These are phyloP conservation scores for Drosophila tripunctata DNA, from an alignment of 2,888 invertebrate genomes.

Conservation along the genomic window DNA sequence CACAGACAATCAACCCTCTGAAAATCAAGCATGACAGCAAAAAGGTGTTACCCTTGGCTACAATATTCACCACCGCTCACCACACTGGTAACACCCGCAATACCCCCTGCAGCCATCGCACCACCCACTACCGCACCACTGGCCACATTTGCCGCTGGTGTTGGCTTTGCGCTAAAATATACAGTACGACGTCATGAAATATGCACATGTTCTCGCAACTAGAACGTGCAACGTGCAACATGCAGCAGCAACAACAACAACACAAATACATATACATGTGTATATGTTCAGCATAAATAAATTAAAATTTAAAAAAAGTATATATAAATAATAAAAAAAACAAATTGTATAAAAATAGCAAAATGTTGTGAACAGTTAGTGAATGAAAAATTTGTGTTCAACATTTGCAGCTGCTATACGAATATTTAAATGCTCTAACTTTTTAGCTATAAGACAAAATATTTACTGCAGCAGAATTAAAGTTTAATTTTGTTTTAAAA, in stretches of 20 bases:
- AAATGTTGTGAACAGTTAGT: slow-evolving; percentile 14
- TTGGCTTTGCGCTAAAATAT: slow-evolving; percentile 65
- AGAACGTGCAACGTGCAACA: slow-evolving; percentile 10
- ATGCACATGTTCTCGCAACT: slow-evolving; percentile 64
- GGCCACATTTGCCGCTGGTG: slow-evolving; percentile 11
- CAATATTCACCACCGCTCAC: slow-evolving; percentile 57
- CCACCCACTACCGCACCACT: slow-evolving; percentile 1
- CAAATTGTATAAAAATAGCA: slow-evolving; percentile 21
- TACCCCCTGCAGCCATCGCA: neutral
- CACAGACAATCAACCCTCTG: slow-evolving; percentile 27
- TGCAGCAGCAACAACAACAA: slow-evolving; percentile 4
- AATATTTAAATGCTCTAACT: slow-evolving; percentile 3
- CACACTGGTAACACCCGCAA: neutral
- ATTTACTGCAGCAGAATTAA: too few species aligned
- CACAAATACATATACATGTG: slow-evolving; percentile 46
- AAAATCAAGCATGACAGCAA: slow-evolving; percentile 61
- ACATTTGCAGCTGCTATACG: neutral
- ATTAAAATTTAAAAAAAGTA: slow-evolving; percentile 61
- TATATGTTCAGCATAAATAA: slow-evolving; percentile 52
- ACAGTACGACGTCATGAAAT: slow-evolving; percentile 70
- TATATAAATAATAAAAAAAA: too few species aligned
- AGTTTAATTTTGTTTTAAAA: too few species aligned
- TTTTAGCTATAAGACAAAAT: neutral
- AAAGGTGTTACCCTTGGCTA: slow-evolving; percentile 72
- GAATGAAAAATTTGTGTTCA: slow-evolving; percentile 2